These are phyloP conservation scores for Autographa pulchrina DNA, from an alignment of 2,888 invertebrate genomes.

Conservation along the genomic window DNA sequence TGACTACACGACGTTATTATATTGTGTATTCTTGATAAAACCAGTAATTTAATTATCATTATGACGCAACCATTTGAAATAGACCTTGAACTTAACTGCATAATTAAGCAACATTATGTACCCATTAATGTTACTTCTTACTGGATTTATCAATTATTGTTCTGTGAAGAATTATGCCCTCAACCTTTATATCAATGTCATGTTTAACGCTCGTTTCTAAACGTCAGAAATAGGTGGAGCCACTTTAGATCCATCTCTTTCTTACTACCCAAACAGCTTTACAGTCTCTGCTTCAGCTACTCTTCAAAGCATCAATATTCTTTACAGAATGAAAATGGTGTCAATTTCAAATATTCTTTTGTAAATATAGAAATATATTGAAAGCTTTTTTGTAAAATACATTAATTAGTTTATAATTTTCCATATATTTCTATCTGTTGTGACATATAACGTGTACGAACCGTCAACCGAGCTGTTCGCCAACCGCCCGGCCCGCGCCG, in stretches of 20 bases:
- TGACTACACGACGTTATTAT: neutral
- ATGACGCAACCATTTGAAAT: constrained; percentile 3
- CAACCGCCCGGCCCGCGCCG: constrained; percentile 19
- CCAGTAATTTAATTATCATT: constrained; percentile 26
- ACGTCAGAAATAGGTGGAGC: neutral
- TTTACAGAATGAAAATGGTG: constrained; percentile 19
- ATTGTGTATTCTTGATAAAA: constrained; percentile 31
- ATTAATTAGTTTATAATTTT: constrained; percentile 10
- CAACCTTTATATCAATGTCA: neutral
- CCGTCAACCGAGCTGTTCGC: constrained; percentile 22
- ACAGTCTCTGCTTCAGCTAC: neutral
- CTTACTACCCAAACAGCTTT: neutral
- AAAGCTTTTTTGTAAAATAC: constrained; percentile 8
- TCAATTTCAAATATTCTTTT: constrained; percentile 19
- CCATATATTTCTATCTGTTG: constrained; percentile 34
- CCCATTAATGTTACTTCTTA: constrained; percentile 1
- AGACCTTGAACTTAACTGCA: constrained; percentile 22
- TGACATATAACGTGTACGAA: constrained; percentile 18
- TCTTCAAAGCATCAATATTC: constrained; percentile 11
- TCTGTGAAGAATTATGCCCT: constrained; percentile 20
- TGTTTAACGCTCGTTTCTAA: neutral
- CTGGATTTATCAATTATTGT: constrained; percentile 30
- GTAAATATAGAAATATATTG: constrained; percentile 39
- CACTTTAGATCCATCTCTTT: constrained; percentile 6
- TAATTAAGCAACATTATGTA: neutral